Evolutionary conservation across 1,140 invertebrate genomes (phyloP), one percentile per base, ranked within the genome.

Genomic region (Cydia fagiglandana): DNA sequence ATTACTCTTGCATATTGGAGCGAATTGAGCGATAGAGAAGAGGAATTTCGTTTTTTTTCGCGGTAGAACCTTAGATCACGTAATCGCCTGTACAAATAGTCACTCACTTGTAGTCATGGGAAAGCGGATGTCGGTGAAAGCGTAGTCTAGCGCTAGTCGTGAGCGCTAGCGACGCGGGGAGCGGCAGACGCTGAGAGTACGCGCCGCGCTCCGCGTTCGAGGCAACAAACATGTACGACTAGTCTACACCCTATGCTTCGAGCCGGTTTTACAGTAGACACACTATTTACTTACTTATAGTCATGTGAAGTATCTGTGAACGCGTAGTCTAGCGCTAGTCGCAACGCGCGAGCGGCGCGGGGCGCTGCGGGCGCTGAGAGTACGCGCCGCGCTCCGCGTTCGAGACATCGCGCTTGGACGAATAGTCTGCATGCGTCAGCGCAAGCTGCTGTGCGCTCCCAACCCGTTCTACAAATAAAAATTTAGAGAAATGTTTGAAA

Each of bases 301-400:
- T 92, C 91, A 45, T 92, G 91, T 74, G 91, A 74, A 9, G 83
- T 80, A 64, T 92, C 91, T 0, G 91, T 92, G 64, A 91, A 92
- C 5, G 89, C 88, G 76, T 92, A 92, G 76, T 92, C 91, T 0
- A 92, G 77, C 1, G 87, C 86, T 0, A 92, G 80, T 0, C 91
- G 81, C 7, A 91, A 76, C 0, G 88, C 38, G 1, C 91, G 79
- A 0, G 89, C 83, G 2, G 89, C 89, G 2, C 91, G 79, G 0
- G 91, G 91, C 0, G 89, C 91, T 0, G 91, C 84, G 1, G 82
- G 83, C 7, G 88, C 86, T 20, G 81, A 77, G 9, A 92, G 81
- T 13, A 92, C 89, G 17, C 89, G 81, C 0, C 89, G 81, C 47
- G 89, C 86, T 2, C 86, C 84, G 0, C 91, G 84, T 81, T 92